These are phyloP conservation scores for Hypolimnas misippus DNA, from an alignment of 2,888 invertebrate genomes.

Conservation along the genomic window DNA sequence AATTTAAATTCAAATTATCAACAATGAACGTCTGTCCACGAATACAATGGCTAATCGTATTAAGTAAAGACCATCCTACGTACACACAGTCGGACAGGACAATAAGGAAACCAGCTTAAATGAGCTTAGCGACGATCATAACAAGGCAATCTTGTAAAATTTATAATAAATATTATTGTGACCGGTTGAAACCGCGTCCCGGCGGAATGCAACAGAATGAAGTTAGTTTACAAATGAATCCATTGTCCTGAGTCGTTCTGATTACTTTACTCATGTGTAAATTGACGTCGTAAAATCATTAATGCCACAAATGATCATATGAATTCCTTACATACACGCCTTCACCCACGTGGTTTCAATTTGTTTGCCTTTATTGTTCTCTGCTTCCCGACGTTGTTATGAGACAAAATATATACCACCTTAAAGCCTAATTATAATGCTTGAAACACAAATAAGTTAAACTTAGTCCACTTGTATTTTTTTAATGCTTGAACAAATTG, in stretches of 20 bases:
- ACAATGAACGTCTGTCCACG: background rate
- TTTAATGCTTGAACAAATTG: too few relatives aligned
- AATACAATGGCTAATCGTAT: conserved; percentile 12
- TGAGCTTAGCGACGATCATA: conserved; percentile 41
- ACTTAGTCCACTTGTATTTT: too few relatives aligned
- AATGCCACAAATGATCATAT: background rate
- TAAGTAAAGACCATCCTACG: conserved; percentile 13
- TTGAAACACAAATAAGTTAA: too few relatives aligned
- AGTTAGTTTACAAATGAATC: conserved; percentile 40
- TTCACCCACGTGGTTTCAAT: too few relatives aligned
- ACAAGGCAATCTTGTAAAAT: conserved; percentile 45
- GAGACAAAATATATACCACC: too few relatives aligned
- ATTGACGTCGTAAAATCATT: conserved; percentile 20
- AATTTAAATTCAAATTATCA: conserved; percentile 2
- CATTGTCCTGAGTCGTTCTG: conserved; percentile 33
- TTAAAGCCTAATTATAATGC: too few relatives aligned
- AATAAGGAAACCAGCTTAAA: conserved; percentile 43
- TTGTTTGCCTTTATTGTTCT: too few relatives aligned
- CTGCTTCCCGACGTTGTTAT: too few relatives aligned
- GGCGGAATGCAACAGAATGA: conserved; percentile 35
- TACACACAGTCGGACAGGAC: conserved; percentile 20
- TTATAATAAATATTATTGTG: conserved; percentile 42
- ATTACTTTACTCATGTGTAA: conserved; percentile 26
- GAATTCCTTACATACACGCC: background rate
- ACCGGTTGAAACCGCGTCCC: conserved; percentile 38